These are phyloP conservation scores for Adelges cooleyi DNA, from an alignment of 1,140 invertebrate species.

Conservation along the genomic window DNA sequence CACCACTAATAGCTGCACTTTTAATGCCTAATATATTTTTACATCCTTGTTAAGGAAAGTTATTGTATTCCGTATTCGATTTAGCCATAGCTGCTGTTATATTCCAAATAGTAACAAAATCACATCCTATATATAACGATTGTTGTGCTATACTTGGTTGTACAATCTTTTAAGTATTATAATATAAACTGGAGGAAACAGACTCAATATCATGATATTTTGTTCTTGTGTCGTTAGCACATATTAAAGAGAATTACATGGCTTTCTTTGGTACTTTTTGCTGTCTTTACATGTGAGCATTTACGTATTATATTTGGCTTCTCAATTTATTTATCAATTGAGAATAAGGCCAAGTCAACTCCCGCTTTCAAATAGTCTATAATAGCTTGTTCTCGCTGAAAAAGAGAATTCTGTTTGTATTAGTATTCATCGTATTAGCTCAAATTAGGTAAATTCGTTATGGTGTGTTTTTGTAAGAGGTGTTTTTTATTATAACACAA, in stretches of 20 bases:
- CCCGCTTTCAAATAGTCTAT: neutral
- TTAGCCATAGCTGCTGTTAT: constrained; percentile 52
- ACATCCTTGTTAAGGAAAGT: constrained; percentile 71
- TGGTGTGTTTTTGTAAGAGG: too few relatives aligned
- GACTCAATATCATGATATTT: constrained; percentile 79
- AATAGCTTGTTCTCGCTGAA: too few relatives aligned
- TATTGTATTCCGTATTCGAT: constrained; percentile 79
- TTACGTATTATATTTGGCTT: constrained; percentile 85
- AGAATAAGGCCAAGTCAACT: constrained; percentile 30
- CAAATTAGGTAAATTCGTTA: too few relatives aligned
- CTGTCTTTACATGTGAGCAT: constrained; percentile 85
- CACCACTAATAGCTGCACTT: constrained; percentile 76
- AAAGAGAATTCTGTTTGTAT: too few relatives aligned
- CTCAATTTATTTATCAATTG: constrained; percentile 63
- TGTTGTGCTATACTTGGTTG: constrained; percentile 67
- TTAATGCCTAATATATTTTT: constrained; percentile 73
- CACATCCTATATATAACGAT: constrained; percentile 36
- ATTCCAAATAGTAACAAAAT: constrained; percentile 32
- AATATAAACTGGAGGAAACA: constrained; percentile 90
- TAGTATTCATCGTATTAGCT: too few relatives aligned
- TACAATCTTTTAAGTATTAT: constrained; percentile 87
- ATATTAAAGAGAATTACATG: constrained; percentile 45
- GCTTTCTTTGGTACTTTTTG: constrained; percentile 65
- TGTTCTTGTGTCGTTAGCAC: constrained; percentile 57
- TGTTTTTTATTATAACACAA: too few relatives aligned